Base-by-base conservation (phyloP, 2,113 vertebrate genomes). In the Engraulis encrasicolus region DNA sequence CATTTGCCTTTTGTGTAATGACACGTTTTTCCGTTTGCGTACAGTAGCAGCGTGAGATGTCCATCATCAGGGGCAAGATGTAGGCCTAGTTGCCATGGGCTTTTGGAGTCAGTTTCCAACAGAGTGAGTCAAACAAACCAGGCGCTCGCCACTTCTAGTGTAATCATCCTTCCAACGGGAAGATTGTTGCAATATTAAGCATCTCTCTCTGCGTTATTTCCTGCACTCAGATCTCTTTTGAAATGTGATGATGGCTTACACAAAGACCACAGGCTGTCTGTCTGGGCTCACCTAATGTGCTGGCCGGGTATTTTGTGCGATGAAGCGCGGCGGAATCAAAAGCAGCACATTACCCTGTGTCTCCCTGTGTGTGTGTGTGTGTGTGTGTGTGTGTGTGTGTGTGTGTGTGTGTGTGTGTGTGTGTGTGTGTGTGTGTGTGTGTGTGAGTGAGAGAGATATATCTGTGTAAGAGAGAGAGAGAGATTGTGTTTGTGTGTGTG, bases 231-330 rank as follows among this genome's bases (percentile, higher is more conserved):
- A 15, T 74, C 7, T 71, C 66, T 18, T 74, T 74, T 74, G 27
- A 74, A 74, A 74, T 74, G 66, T 74, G 66, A 74, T 74, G 66
- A 74, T 74, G 66, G 66, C 66, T 74, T 74, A 34, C 27, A 74
- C 27, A 74, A 74, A 74, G 66, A 74, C 66, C 27, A 74, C 27
- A 71, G 66, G 12, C 66, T 74, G 66, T 34, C 66, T 17, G 31
- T 34, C 66, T 17, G 31, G 66, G 66, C 66, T 74, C 23, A 74
- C 12, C 27, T 74, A 74, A 74, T 74, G 66, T n/a, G n/a, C n/a
- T n/a, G n/a, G n/a, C n/a, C 31, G 66, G 27, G 31, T 36, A 74
- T 18, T 34, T 74, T 74, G 66, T 71, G 61, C 18, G 66, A 12
- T 74, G 66, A 31, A 31, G 66, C 66, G 27, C 31, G 23, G 27